Evolutionary conservation across 2,113 vertebrate genomes (phyloP).

Genomic region (Phasianus colchicus): DNA sequence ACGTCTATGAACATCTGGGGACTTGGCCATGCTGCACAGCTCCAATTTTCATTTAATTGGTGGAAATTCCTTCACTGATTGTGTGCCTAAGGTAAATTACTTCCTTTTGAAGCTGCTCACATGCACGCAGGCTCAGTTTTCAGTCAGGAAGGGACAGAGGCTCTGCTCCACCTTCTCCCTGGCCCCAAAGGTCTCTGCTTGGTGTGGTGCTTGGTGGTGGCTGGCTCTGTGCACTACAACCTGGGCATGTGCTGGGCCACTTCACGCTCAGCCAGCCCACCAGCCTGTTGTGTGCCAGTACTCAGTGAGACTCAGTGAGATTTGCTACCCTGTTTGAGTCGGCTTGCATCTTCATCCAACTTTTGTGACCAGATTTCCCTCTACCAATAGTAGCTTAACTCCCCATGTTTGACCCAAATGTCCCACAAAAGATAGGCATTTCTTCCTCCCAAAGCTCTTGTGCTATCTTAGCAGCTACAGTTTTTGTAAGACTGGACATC

Average conservation of each 20-base stretch:
- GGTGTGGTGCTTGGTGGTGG: rapidly evolving
- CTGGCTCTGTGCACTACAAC: rapidly evolving
- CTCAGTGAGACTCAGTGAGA: background rate
- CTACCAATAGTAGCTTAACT: background rate
- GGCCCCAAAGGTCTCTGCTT: background rate
- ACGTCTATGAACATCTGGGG: conserved; percentile 53
- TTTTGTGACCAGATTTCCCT: background rate
- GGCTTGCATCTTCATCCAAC: background rate
- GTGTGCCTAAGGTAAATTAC: conserved; percentile 56
- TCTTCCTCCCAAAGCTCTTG: background rate
- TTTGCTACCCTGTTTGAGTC: background rate
- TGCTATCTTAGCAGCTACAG: background rate
- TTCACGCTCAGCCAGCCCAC: background rate
- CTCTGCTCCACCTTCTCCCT: background rate
- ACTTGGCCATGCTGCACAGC: conserved; percentile 34
- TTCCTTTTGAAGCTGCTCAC: conserved; percentile 58
- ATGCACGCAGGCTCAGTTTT: background rate
- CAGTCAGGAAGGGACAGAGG: background rate
- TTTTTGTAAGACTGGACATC: background rate
- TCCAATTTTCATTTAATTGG: conserved; percentile 14
- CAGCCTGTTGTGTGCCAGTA: background rate
- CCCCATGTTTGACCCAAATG: rapidly evolving
- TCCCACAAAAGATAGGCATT: background rate
- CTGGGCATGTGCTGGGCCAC: background rate
- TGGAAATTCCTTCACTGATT: conserved; percentile 56